Conservation (phyloP, 2,888 invertebrate species). For the Nomada hirtipes region DNA sequence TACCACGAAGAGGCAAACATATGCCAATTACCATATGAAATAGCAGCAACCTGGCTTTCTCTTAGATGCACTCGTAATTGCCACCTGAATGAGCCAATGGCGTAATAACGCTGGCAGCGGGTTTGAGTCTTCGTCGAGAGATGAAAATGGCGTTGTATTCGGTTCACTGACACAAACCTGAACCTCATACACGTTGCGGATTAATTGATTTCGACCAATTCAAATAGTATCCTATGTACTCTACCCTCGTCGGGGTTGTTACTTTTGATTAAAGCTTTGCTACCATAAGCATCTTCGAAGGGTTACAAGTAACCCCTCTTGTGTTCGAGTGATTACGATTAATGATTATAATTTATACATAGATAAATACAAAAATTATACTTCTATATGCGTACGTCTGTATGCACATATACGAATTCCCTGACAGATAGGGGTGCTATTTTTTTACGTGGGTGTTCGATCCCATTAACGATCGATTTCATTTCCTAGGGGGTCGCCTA, state of each 20-base stretch:
- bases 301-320: neutral
- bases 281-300: conserved; percentile 57
- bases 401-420: neutral
- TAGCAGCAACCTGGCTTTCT: conserved; percentile 21
- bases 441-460: neutral
- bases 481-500: conserved; percentile 20
- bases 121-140: conserved; percentile 32
- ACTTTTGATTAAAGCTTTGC: conserved; percentile 50
- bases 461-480: conserved; percentile 28
- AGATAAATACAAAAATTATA: conserved; percentile 47
- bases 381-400: neutral
- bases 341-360: conserved; percentile 2
- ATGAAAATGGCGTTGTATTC: conserved; percentile 35
- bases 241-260: conserved; percentile 17
- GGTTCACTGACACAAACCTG: conserved; percentile 43
- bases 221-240: conserved; percentile 1
- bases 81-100: conserved; percentile 31
- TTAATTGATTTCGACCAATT: conserved; percentile 55
- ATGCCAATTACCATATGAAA: conserved; percentile 47
- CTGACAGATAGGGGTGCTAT: neutral
- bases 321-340: conserved; percentile 15
- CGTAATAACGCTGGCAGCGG: conserved; percentile 30
- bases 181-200: conserved; percentile 20
- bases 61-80: conserved; percentile 45
- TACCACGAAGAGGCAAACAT: conserved; percentile 3